Evolutionary conservation across 1,140 invertebrate species (phyloP).

Genomic region (Rhyzopertha dominica): DNA sequence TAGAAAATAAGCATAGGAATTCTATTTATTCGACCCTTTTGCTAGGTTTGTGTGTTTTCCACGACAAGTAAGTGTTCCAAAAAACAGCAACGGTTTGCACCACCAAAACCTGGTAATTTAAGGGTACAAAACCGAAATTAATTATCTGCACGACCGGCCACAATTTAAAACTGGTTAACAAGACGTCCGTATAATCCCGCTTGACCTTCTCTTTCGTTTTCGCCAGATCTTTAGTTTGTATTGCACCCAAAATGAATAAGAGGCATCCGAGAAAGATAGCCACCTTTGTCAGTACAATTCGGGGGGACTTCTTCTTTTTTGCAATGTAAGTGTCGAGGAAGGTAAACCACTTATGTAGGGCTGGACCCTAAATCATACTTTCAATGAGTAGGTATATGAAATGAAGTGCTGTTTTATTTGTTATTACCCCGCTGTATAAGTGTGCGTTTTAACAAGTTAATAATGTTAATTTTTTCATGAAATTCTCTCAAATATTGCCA

Average conservation of each 20-base stretch:
- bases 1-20: no score
- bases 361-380: no score
- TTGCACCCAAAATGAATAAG: slow-evolving; percentile 52
- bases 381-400: no score
- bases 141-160: slow-evolving; percentile 80
- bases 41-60: slow-evolving; percentile 66
- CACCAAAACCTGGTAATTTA: slow-evolving; percentile 75
- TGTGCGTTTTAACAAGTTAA: no score
- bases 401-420: no score
- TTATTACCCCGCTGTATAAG: no score
- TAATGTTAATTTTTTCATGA: no score
- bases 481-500: no score
- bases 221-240: slow-evolving; percentile 56
- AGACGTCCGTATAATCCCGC: slow-evolving; percentile 61
- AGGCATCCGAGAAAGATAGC: slow-evolving; percentile 57
- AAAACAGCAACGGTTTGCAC: slow-evolving; percentile 73
- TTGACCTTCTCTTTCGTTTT: slow-evolving; percentile 55
- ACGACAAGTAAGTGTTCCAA: slow-evolving; percentile 82
- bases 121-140: slow-evolving; percentile 78
- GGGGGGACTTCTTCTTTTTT: no score
- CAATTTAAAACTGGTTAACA: slow-evolving; percentile 71
- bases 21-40: no score
- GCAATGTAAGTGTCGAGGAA: no score
- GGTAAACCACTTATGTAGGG: no score
- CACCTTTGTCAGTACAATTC: slow-evolving; percentile 21